Evolutionary conservation across 2,888 invertebrate genomes (phyloP).

Genomic region (Platycnemis pennipes): DNA sequence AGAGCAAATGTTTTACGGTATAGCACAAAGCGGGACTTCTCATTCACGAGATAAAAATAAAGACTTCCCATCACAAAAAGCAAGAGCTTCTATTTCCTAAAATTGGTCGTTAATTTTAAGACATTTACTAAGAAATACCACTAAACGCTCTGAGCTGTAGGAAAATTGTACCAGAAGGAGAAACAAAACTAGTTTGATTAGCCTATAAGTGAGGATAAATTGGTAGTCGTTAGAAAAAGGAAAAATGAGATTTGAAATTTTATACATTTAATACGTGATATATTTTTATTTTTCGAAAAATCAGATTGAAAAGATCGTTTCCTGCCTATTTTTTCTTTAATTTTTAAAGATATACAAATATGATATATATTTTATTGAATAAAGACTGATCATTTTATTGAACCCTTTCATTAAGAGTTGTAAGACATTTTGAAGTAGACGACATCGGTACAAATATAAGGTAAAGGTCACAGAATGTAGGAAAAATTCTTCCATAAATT

Average conservation of each 20-base stretch:
- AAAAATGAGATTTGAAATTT: neutral
- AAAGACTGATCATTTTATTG: neutral
- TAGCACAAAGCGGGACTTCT: neutral
- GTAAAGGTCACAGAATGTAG: neutral
- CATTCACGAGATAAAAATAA: neutral
- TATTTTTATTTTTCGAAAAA: slow-evolving; percentile 46
- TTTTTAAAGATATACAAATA: slow-evolving; percentile 39
- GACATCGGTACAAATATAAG: neutral
- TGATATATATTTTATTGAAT: neutral
- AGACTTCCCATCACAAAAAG: neutral
- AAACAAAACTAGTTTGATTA: neutral
- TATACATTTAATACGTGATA: slow-evolving; percentile 5
- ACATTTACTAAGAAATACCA: neutral
- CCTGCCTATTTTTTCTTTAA: slow-evolving; percentile 29
- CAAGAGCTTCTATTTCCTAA: neutral
- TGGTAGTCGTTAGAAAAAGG: neutral
- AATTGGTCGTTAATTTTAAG: neutral
- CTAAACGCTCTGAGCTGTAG: neutral
- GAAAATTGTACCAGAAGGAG: neutral
- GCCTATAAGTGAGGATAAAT: neutral
- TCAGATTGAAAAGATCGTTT: slow-evolving; percentile 19
- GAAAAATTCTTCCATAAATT: neutral
- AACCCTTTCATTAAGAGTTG: neutral
- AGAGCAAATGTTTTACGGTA: neutral
- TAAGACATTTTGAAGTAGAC: neutral